phyloP scores from a whole-genome alignment of 2,888 invertebrate species.

The Drosophila kambysellisi region DNA sequence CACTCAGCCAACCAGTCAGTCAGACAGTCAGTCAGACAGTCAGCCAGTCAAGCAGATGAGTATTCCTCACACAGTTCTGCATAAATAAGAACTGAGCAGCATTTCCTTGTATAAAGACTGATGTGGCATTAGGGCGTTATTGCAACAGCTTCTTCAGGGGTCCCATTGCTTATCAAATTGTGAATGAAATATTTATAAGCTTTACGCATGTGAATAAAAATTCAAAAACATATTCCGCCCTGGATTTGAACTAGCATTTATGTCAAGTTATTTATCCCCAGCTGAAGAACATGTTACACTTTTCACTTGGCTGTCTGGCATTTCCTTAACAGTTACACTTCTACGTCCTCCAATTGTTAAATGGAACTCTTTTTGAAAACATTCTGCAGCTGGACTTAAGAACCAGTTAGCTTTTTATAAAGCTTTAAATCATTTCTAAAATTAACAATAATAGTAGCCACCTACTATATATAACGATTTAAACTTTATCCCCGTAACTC shows the following conservation, averaged over 20 bases:
- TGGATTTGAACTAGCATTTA: background rate
- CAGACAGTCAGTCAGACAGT: background rate
- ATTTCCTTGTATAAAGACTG: conserved; percentile 29
- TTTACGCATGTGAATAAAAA: conserved; percentile 4
- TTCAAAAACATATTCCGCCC: background rate
- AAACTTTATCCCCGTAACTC: too few species aligned
- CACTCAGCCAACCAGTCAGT: background rate
- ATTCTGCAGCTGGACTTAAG: background rate
- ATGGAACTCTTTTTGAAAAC: background rate
- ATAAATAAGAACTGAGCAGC: conserved; percentile 28
- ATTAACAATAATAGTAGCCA: background rate
- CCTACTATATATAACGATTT: background rate
- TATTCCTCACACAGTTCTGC: conserved; percentile 25
- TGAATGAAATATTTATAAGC: conserved; percentile 32
- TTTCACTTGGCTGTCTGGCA: background rate
- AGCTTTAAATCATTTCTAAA: background rate
- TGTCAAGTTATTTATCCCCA: background rate
- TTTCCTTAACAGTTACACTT: background rate
- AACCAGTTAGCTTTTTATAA: background rate
- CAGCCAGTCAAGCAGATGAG: conserved; percentile 8
- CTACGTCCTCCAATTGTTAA: background rate
- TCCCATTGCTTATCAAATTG: conserved; percentile 19
- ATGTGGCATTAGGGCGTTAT: conserved; percentile 57
- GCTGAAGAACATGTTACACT: background rate
- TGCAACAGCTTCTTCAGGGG: conserved; percentile 18